Base-by-base conservation (phyloP, 2,888 invertebrate genomes). In the Eurytoma californica region DNA sequence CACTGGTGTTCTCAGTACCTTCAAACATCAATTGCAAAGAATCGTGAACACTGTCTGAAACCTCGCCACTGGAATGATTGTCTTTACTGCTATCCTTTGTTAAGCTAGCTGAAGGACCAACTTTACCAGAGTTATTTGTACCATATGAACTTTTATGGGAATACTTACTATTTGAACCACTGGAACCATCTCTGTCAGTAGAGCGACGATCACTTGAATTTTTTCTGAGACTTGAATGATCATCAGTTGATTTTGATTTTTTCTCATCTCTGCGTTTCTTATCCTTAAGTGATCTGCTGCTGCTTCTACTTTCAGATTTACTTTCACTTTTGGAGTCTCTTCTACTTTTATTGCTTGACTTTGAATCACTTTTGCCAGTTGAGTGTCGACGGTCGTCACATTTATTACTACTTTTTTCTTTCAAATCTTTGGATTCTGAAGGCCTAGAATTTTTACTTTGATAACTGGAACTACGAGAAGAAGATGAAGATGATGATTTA, bases 121-220 rank as follows among this genome's bases (percentile, higher is more conserved):
- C 79, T 66, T 85, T 86, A 63, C 65, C 77, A 1, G 82, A 69
- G 12, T 74, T 76, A 16, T 72, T 84, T 0, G 73, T n/a, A 53
- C 74, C 47, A 51, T 78, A 72, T n/a, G 80, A 72, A 57, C 70
- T 81, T 28, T 90, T 86, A 20, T 89, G 88, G 20, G 89, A 90
- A 66, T 90, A 89, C 81, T 88, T 89, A 55, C 91, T 91, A 28
- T 91, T 90, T 53, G 91, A 90, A 55, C 94, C 95, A 87, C 95
- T 96, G 84, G 95, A 95, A 0, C 96, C 96, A 90, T 96, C 95
- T 81, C 95, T 92, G 84, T 95, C 96, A 0, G 95, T 95, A 0
- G 96, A 96, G 68, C 95, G 92, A 9, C 96, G 92, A 83, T 92
- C 92, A 72, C 93, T 92, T 60, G 92, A 92, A 14, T 92, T 92